Conservation (phyloP, 2,888 invertebrate species). For the Pterostichus madidus region DNA sequence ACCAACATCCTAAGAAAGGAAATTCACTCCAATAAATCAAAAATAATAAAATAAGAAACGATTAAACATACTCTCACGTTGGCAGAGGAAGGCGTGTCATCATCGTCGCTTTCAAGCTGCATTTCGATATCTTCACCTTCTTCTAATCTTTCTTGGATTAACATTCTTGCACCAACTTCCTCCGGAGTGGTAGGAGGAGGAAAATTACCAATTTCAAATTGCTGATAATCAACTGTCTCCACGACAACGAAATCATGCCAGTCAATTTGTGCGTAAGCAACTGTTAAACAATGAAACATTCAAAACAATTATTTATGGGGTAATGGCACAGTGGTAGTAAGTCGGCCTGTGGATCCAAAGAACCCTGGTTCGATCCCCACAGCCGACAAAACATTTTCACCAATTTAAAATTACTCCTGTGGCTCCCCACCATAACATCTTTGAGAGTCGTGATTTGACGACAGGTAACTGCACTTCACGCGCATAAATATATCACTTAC, state of each 20-base stretch:
- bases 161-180: slow-evolving; percentile 96
- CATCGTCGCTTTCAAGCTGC: slow-evolving; percentile 93
- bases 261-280: slow-evolving; percentile 98
- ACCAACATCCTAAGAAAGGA: slow-evolving; percentile 76
- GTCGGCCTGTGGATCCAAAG: too few relatives aligned
- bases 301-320: slow-evolving; percentile 5
- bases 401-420: too few relatives aligned
- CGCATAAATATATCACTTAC: too few relatives aligned
- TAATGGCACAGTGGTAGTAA: too few relatives aligned
- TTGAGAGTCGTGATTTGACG: too few relatives aligned
- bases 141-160: slow-evolving; percentile 91
- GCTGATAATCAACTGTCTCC: slow-evolving; percentile 99
- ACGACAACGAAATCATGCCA: slow-evolving; percentile 99
- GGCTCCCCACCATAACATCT: too few relatives aligned
- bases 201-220: slow-evolving; percentile 96
- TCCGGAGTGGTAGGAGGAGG: slow-evolving; percentile 98
- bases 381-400: too few relatives aligned
- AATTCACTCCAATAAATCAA: slow-evolving; percentile 28
- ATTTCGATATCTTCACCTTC: slow-evolving; percentile 92
- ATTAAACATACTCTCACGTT: slow-evolving; percentile 28
- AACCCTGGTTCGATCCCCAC: too few relatives aligned
- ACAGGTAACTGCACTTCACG: too few relatives aligned
- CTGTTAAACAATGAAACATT: slow-evolving; percentile 73
- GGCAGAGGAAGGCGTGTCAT: slow-evolving; percentile 74
- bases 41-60: slow-evolving; percentile 25